Evolutionary conservation across 2,797 vertebrate genomes (phyloP), one percentile per base, ranked within the genome.

Genomic region (Alca torda): DNA sequence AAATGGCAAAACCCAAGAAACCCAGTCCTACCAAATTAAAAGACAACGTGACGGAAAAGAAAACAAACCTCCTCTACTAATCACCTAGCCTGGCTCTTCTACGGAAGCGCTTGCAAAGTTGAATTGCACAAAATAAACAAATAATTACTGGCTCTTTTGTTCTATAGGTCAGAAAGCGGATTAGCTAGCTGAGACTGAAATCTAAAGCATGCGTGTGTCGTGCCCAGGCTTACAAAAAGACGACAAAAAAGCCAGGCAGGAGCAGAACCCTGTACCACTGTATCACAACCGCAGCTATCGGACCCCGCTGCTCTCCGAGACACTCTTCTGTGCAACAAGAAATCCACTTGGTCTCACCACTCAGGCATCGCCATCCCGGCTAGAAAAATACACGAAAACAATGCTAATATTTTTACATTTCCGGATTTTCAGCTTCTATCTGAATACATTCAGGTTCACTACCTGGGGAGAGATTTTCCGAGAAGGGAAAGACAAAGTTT

Each of bases 131-230:
- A 82, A 74, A 84, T 48, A 89, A 95, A 91, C 65, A 86, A 90
- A 84, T 72, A 77, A 96, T 90, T 79, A 84, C 81, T 69, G 79
- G 70, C 56, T 90, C 61, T 82, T 90, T 92, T 68, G 61, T 94
- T 31, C 93, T 37, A 10, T 60, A 74, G 95, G 92, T 93, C 86
- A 92, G 56, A 59, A 75, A 89, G 67, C 63, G 90, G 89, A 79
- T 90, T 48, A 93, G 70, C 21, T 35, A 59, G 8, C 60, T 85
- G 87, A 78, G 89, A 48, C 25, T 56, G 63, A 89, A 90, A 92
- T 68, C 73, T 74, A 59, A 82, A 84, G 61, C 16, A 5, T 0
- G 20, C 24, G 9, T 10, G 21, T 80, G 78, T 37, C 20, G 2
- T 92, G 78, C 67, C 81, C 53, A 37, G 87, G 65, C 16, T 89